Percentiles rank a stretch among this genome's conserved stretches.
phyloP scores from a whole-genome alignment of 2,113 vertebrate species.

The Columba livia region DNA sequence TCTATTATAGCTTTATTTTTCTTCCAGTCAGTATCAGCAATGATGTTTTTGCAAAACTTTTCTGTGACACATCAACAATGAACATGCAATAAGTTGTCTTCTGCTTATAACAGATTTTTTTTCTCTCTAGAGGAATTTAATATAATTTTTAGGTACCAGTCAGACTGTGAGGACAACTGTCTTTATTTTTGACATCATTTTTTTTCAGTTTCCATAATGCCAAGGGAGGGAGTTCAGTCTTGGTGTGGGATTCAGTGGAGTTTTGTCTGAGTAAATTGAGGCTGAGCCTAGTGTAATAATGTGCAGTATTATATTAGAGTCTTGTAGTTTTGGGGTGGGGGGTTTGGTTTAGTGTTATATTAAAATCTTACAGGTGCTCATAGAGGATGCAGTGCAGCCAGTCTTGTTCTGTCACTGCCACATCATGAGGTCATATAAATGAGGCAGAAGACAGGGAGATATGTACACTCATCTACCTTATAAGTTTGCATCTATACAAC shows the following conservation, averaged over 20 bases:
- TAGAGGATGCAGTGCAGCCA: neutral
- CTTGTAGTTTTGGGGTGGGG: neutral
- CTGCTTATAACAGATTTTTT: neutral
- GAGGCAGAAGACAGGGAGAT: neutral
- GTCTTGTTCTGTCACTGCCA: neutral
- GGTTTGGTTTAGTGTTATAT: neutral
- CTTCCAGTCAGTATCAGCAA: neutral
- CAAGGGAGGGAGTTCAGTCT: neutral
- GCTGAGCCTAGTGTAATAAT: neutral
- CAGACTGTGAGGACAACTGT: neutral
- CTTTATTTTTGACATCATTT: constrained; percentile 23
- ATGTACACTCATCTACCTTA: neutral
- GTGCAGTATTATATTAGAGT: neutral
- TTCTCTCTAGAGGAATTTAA: neutral
- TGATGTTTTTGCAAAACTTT: neutral
- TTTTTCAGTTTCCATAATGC: neutral
- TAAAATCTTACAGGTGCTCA: neutral
- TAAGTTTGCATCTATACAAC: neutral
- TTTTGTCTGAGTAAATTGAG: neutral
- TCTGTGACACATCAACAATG: neutral
- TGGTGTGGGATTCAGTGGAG: neutral
- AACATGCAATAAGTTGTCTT: neutral
- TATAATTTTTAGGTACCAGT: neutral
- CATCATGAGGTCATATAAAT: neutral
- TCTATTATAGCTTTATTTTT: constrained; percentile 17